These are phyloP conservation scores for Anthoptus insignis DNA, from an alignment of 2,888 invertebrate species.

Conservation along the genomic window DNA sequence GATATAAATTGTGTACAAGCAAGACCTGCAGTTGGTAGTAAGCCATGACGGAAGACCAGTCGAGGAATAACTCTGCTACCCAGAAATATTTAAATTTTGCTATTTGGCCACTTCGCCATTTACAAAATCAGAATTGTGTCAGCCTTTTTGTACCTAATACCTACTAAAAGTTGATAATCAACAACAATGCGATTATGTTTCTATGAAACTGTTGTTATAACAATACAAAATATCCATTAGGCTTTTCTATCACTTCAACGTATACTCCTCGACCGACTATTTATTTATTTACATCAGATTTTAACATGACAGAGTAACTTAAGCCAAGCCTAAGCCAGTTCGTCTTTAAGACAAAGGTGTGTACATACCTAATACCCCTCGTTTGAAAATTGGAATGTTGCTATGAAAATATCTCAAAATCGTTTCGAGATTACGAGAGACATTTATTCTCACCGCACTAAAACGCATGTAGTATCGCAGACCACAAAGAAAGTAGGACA, in stretches of 20 bases:
- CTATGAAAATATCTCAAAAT: slow-evolving; percentile 37
- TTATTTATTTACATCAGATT: slow-evolving; percentile 64
- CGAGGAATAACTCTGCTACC: too few species aligned
- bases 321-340: slow-evolving; percentile 55
- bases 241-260: slow-evolving; percentile 84
- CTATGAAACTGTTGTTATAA: slow-evolving; percentile 82
- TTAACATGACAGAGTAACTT: slow-evolving; percentile 52
- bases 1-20: too few species aligned
- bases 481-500: slow-evolving; percentile 28
- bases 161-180: slow-evolving; percentile 82
- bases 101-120: slow-evolving; percentile 41
- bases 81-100: slow-evolving; percentile 33
- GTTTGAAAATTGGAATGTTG: slow-evolving; percentile 56
- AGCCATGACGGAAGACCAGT: slow-evolving; percentile 18
- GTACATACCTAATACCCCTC: slow-evolving; percentile 38
- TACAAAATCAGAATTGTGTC: slow-evolving; percentile 77
- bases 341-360: slow-evolving; percentile 74
- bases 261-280: slow-evolving; percentile 78
- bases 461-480: slow-evolving; percentile 17
- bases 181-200: slow-evolving; percentile 81
- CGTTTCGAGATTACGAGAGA: slow-evolving; percentile 17
- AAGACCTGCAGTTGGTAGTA: slow-evolving; percentile 21
- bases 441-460: slow-evolving; percentile 26
- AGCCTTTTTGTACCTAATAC: slow-evolving; percentile 83
- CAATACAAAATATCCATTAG: slow-evolving; percentile 80